phyloP scores from a whole-genome alignment of 1,140 invertebrate genomes.

The Reticulitermes speratus region DNA sequence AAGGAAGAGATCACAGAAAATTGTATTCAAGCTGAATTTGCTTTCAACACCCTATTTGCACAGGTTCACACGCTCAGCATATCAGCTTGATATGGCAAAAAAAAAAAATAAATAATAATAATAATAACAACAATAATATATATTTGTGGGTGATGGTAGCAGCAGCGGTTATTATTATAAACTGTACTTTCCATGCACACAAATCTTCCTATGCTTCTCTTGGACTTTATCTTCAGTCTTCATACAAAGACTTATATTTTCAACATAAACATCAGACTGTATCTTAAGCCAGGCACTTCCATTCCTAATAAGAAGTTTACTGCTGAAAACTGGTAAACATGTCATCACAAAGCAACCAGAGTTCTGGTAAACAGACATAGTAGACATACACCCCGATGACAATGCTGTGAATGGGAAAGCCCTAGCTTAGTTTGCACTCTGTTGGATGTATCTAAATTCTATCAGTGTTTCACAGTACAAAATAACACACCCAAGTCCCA shows the following conservation, averaged over 20 bases:
- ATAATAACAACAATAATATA: no score
- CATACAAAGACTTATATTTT: neutral
- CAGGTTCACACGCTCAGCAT: no score
- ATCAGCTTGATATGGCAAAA: neutral
- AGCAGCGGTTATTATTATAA: neutral
- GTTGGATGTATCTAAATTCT: no score
- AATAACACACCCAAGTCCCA: no score
- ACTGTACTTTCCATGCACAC: no score
- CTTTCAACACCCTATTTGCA: neutral
- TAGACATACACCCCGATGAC: neutral
- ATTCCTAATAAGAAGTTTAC: neutral
- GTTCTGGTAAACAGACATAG: no score
- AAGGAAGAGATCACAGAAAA: neutral
- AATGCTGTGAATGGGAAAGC: neutral
- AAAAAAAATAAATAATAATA: no score
- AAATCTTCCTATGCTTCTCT: no score
- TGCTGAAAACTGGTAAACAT: no score
- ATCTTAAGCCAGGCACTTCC: neutral
- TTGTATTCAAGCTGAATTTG: neutral
- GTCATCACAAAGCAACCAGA: no score
- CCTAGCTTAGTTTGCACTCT: neutral
- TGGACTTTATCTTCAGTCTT: no score
- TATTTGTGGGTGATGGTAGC: neutral
- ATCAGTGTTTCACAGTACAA: no score
- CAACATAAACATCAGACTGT: neutral